These are phyloP conservation scores for Acrocephalus kingi DNA, from an alignment of 2,113 vertebrate genomes.

Conservation along the genomic window DNA sequence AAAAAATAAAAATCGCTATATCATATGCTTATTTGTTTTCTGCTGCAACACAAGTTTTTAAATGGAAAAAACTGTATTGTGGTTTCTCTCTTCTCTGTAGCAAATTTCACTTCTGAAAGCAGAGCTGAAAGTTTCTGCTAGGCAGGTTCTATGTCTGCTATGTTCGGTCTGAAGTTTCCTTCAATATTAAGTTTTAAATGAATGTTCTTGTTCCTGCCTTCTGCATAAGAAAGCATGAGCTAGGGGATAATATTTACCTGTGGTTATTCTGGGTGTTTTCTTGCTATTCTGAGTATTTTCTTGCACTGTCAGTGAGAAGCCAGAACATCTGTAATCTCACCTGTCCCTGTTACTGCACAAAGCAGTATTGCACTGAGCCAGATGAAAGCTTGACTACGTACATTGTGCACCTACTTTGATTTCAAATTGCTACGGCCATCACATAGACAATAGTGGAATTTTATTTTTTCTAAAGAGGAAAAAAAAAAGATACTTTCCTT, in stretches of 20 bases:
- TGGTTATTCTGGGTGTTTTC: background rate
- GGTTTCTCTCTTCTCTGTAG: background rate
- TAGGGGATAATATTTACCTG: background rate
- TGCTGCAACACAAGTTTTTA: constrained; percentile 25
- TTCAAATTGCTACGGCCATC: background rate
- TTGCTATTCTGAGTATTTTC: background rate
- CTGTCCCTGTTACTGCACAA: constrained; percentile 12
- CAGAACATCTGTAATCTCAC: constrained; percentile 6
- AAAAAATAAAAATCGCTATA: background rate
- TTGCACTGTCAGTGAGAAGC: background rate
- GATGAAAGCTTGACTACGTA: background rate
- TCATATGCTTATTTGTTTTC: constrained; percentile 1
- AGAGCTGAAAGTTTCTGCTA: constrained; percentile 50
- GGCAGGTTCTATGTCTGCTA: background rate
- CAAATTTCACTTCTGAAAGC: background rate
- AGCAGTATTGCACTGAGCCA: background rate
- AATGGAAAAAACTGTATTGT: background rate
- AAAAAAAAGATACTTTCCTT: background rate
- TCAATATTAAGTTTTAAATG: background rate
- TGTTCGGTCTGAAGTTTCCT: background rate
- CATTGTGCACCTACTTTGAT: background rate
- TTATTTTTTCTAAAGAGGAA: background rate
- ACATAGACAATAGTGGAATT: background rate
- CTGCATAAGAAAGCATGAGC: constrained; percentile 1
- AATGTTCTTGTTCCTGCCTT: background rate